Base-by-base conservation (phyloP, 2,113 vertebrate species). In the Hoplias malabaricus region DNA sequence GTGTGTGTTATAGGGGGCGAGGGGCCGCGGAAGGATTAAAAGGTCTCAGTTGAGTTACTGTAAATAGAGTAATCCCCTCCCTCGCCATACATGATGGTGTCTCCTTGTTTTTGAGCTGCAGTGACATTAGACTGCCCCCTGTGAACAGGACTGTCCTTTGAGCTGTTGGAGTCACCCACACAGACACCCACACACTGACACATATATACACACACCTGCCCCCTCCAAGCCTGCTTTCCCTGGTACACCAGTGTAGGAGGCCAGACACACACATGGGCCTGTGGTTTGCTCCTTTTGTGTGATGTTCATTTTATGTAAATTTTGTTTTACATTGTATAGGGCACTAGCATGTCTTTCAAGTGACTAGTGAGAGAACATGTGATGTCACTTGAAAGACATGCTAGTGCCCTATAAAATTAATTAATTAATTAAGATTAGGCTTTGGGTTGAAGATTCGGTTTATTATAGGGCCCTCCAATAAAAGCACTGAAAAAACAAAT, bases 21-120 rank as follows among this genome's bases (percentile, higher is more conserved):
- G 5, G 14, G 14, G 43, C 10, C 59, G 69, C 9, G 48, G 42
- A 79, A 74, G 89, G 85, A 90, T 91, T 91, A 91, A 87, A 87
- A 82, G 67, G 83, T 85, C 88, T 90, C 84, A 87, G 75, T 80
- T 84, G 82, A 75, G 75, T 56, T 68, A 84, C 88, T 88, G 85
- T 86, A 91, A 93, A 92, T 91, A 91, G 90, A 90, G 88, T 79
- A 86, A 82, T 80, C 84, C 81, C 50, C 40, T 78, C 79, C 77
- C 84, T 61, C 29, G 21, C 57, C 69, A 62, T 70, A 71, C 77
- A 74, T 34, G 46, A 48, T 72, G 70, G 73, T 70, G 29, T 38
- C 79, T 14, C 33, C 66, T 68, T 66, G 57, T 65, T 82, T 79
- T 36, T 67, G 66, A 67, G 54, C 5, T 68, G 71, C 56, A 48